phyloP scores from a whole-genome alignment of 2,888 invertebrate genomes.

The Schizotus pectinicornis region DNA sequence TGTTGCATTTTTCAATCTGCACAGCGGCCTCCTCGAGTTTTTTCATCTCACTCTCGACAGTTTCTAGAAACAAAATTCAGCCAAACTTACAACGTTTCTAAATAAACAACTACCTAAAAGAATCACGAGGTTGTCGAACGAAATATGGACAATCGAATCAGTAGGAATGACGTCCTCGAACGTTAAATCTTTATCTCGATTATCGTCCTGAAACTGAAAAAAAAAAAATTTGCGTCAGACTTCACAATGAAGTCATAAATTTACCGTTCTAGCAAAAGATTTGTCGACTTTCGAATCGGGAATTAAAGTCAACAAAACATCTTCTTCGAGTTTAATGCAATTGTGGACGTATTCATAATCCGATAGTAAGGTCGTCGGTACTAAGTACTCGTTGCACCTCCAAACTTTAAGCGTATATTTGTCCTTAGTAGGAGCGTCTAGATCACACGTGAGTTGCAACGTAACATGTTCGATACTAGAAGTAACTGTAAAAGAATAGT shows the following conservation, averaged over 20 bases:
- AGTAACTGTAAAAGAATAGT: conserved; percentile 69
- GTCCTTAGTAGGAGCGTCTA: conserved; percentile 66
- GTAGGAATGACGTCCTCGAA: conserved; percentile 82
- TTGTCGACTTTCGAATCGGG: conserved; percentile 71
- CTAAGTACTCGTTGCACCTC: conserved; percentile 89
- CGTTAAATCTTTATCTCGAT: conserved; percentile 73
- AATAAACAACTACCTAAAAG: conserved; percentile 70
- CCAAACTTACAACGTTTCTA: neutral
- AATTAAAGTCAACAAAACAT: conserved; percentile 74
- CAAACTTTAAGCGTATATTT: conserved; percentile 75
- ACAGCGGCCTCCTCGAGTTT: conserved; percentile 72
- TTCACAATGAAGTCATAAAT: conserved; percentile 1
- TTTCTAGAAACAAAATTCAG: conserved; percentile 63
- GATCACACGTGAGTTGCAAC: conserved; percentile 79
- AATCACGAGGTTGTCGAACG: conserved; percentile 84
- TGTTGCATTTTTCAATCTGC: conserved; percentile 56
- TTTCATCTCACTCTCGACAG: conserved; percentile 81
- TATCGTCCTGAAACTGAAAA: conserved; percentile 75
- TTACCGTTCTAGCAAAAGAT: conserved; percentile 77
- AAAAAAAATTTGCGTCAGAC: conserved; percentile 6
- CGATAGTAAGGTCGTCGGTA: conserved; percentile 80
- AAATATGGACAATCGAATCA: conserved; percentile 75
- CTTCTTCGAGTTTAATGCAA: conserved; percentile 91
- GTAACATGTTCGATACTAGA: conserved; percentile 87
- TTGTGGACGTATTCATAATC: conserved; percentile 94